Evolutionary conservation across 2,797 vertebrate species (phyloP), one percentile per base, ranked within the genome.

Genomic region (Sebastiscus tertius): DNA sequence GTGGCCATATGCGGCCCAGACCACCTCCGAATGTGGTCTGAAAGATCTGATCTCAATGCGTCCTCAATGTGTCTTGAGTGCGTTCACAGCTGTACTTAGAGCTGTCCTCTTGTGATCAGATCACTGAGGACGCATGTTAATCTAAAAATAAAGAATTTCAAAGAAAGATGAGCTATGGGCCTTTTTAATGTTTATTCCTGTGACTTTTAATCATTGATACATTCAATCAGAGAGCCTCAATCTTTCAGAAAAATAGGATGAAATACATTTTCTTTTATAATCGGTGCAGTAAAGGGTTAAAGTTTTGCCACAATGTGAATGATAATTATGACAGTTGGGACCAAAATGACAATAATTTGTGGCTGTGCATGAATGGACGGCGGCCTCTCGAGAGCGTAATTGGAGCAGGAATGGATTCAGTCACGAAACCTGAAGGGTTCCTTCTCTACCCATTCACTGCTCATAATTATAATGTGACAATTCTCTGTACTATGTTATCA

Each of bases 381-480:
- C 36, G 16, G 85, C 79, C 86, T 90, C 85, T 90, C 22, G 6
- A 80, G 64, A 79, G 58, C 49, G 16, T 89, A 91, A 82, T 83
- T 87, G 87, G 64, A 62, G 54, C 72, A 27, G 62, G 70, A 85
- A 65, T n/a, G 10, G 79, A 91, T 77, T 77, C 67, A 77, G 77
- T 80, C 87, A 85, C 12, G 22, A 79, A 88, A 83, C 77, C 79
- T 77, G 68, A 75, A 84, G 79, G 82, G 71, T 74, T 75, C 82
- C 75, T 67, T 89, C 88, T 87, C 82, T 69, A 46, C 70, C 67
- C 71, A 69, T 81, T 87, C 72, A 36, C 71, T 24, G 80, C 76
- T 74, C 77, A 65, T 90, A 79, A 92, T 91, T 85, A 87, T 81
- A 91, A 89, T 83, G 85, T 87, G 87, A 91, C 88, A 86, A 75